A percentile compares a stretch with the other conserved stretches of the same genome.
These are phyloP conservation scores for Euschistus heros DNA, from an alignment of 1,140 invertebrate species.

Conservation along the genomic window DNA sequence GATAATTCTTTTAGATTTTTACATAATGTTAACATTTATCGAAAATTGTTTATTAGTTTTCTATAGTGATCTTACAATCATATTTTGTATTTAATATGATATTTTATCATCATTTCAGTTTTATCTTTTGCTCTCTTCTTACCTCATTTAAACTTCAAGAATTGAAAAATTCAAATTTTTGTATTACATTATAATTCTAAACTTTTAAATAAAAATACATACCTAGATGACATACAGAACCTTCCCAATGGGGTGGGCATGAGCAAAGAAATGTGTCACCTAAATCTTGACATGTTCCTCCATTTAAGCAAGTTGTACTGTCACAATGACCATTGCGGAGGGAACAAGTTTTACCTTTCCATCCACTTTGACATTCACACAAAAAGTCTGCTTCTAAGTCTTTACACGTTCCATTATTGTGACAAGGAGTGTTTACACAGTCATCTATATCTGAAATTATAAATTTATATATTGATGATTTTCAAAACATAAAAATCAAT, in stretches of 20 bases:
- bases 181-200: neutral
- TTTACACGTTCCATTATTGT: slow-evolving; percentile 66
- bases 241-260: slow-evolving; percentile 71
- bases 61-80: no score
- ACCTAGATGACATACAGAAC: slow-evolving; percentile 64
- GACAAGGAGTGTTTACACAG: slow-evolving; percentile 63
- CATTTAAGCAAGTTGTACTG: slow-evolving; percentile 68
- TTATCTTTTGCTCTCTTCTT: no score
- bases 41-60: no score
- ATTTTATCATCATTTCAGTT: no score
- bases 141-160: no score
- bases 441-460: slow-evolving; percentile 64
- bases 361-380: slow-evolving; percentile 64
- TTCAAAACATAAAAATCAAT: neutral
- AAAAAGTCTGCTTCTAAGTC: slow-evolving; percentile 57
- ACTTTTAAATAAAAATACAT: slow-evolving; percentile 30
- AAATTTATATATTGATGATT: neutral
- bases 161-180: no score
- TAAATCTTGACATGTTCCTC: slow-evolving; percentile 69
- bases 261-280: slow-evolving; percentile 63
- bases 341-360: slow-evolving; percentile 67
- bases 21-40: no score
- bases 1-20: no score
- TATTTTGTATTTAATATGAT: no score
- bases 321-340: slow-evolving; percentile 52